Evolutionary conservation across 2,113 vertebrate species (phyloP).

Genomic region (Xenopus tropicalis): UCB_Xtro_10.0 CM004443.2:1599501-1600000

Average conservation of each 20-base stretch:
- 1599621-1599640: too few relatives aligned
- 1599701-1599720: too few relatives aligned
- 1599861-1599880: background rate
- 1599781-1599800: background rate
- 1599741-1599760: too few relatives aligned
- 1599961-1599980: background rate
- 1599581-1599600: background rate
- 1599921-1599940: background rate
- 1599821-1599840: too few relatives aligned
- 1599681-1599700: too few relatives aligned
- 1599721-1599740: too few relatives aligned
- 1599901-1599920: background rate
- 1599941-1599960: slow-evolving; percentile 14
- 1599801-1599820: slow-evolving; percentile 6
- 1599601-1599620: background rate
- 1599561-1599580: background rate
- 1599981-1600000: slow-evolving; percentile 1
- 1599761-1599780: background rate
- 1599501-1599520: background rate
- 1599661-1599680: too few relatives aligned
- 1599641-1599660: too few relatives aligned
- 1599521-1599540: background rate
- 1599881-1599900: background rate
- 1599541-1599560: background rate
- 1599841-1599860: slow-evolving; percentile 8